Base-by-base conservation (phyloP, 2,888 invertebrate genomes). In the Girardia tigrina region DNA sequence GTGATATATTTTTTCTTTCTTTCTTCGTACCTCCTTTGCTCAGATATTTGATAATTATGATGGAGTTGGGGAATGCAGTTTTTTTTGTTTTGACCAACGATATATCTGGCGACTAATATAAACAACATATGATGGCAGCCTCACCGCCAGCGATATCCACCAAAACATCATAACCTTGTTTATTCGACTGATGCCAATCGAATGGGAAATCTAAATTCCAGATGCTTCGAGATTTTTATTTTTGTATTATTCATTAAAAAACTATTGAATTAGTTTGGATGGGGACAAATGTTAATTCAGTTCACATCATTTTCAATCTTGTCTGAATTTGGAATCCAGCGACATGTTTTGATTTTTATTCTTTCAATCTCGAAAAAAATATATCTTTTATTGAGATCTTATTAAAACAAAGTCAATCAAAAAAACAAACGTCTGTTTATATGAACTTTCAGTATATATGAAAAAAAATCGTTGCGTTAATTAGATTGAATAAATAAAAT, bases 141-240 rank as follows among this genome's bases (percentile, higher is more conserved):
- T 4, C 56, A 56, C 56, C 56, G 56, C 56, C n/a, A 56, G 56
- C 56, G 56, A 56, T 56, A 56, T 56, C 56, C 20, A 56, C 20
- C 23, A 56, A n/a, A 56, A 56, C 4, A 56, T 56, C 56, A 56
- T 12, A 56, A 56, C 56, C 56, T 56, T 56, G 56, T 56, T 56
- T 56, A 56, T 56, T 56, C 56, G 4, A 56, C 56, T 56, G 56
- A 56, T 56, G 56, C 56, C 56, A 56, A 56, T 56, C 56, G 56
- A 56, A 56, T 56, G n/a, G 4, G 56, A 56, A 56, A 56, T 56
- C 56, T 56, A 56, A 56, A 56, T 56, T 56, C 56, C 56, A 56
- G 56, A 56, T 56, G 56, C 56, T 56, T 23, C 56, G 16, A 20
- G n/a, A 4, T 16, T 6, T 20, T 56, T 12, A 12, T 56, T 20